Conservation (phyloP, 2,888 invertebrate species). For the Linnaemya vulpina region DNA sequence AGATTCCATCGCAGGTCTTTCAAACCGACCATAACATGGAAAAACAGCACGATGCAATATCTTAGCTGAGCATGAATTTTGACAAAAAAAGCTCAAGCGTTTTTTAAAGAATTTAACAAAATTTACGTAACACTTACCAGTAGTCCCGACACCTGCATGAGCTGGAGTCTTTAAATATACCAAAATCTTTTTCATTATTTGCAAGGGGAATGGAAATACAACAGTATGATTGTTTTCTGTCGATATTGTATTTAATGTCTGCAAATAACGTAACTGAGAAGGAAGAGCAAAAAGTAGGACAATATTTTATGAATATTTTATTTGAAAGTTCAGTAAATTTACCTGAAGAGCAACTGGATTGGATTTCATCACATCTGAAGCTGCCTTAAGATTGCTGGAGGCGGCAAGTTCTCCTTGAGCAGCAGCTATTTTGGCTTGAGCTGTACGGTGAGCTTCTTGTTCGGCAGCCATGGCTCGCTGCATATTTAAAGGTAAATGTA, state of each 20-base stretch:
- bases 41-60: no score
- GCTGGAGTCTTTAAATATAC: neutral
- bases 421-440: slow-evolving; percentile 78
- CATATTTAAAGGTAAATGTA: slow-evolving; percentile 74
- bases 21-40: no score
- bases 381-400: slow-evolving; percentile 76
- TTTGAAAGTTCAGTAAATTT: neutral
- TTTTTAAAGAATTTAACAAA: neutral
- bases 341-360: slow-evolving; percentile 78
- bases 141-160: neutral
- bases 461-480: slow-evolving; percentile 78
- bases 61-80: no score
- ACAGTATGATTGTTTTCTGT: slow-evolving; percentile 74
- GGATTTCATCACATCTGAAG: slow-evolving; percentile 78
- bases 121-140: neutral
- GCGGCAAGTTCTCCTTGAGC: slow-evolving; percentile 77
- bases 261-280: slow-evolving; percentile 76
- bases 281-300: neutral
- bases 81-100: no score
- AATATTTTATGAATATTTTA: neutral
- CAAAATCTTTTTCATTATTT: slow-evolving; percentile 70
- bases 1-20: no score
- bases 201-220: slow-evolving; percentile 77
- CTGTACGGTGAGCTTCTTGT: slow-evolving; percentile 77
- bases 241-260: slow-evolving; percentile 76